These are phyloP conservation scores for Drosophila eohydei DNA, from an alignment of 2,888 invertebrate genomes.

Conservation along the genomic window DNA sequence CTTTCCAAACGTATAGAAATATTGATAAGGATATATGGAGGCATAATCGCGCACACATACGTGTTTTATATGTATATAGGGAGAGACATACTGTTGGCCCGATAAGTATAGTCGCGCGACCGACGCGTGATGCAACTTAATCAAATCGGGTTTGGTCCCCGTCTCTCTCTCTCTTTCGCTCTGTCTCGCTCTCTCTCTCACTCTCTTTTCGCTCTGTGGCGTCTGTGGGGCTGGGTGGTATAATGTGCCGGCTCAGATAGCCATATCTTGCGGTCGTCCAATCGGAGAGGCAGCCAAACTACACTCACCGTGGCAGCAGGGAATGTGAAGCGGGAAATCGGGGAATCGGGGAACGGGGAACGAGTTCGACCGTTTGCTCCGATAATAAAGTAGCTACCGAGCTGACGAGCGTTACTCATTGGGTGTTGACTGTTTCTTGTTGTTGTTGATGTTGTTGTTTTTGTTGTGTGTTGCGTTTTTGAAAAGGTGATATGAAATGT, in stretches of 20 bases:
- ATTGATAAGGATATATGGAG: constrained; percentile 75
- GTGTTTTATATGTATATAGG: constrained; percentile 8
- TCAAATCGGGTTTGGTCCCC: constrained; percentile 65
- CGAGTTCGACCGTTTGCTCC: constrained; percentile 72
- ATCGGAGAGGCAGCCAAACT: constrained; percentile 68
- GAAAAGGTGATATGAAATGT: constrained; percentile 82
- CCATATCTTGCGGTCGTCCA: constrained; percentile 72
- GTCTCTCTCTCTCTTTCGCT: constrained; percentile 18
- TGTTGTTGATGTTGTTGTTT: constrained; percentile 32
- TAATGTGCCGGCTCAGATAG: constrained; percentile 62
- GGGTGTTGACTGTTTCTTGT: constrained; percentile 37
- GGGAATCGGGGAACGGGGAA: constrained; percentile 49
- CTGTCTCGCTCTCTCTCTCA: constrained; percentile 11
- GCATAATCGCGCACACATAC: constrained; percentile 21
- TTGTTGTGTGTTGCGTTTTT: constrained; percentile 69
- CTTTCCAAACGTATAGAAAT: constrained; percentile 56
- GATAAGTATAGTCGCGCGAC: constrained; percentile 81
- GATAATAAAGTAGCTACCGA: constrained; percentile 71
- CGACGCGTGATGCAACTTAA: constrained; percentile 74
- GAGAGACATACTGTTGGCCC: constrained; percentile 53
- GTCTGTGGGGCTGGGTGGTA: constrained; percentile 65
- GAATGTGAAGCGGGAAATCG: constrained; percentile 20
- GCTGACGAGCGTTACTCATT: constrained; percentile 64
- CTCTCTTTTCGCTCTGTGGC: constrained; percentile 37
- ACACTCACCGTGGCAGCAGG: constrained; percentile 34